A percentile compares a stretch with the other conserved stretches of the same genome.
phyloP scores from a whole-genome alignment of 2,888 invertebrate genomes.

The Griposia aprilina region DNA sequence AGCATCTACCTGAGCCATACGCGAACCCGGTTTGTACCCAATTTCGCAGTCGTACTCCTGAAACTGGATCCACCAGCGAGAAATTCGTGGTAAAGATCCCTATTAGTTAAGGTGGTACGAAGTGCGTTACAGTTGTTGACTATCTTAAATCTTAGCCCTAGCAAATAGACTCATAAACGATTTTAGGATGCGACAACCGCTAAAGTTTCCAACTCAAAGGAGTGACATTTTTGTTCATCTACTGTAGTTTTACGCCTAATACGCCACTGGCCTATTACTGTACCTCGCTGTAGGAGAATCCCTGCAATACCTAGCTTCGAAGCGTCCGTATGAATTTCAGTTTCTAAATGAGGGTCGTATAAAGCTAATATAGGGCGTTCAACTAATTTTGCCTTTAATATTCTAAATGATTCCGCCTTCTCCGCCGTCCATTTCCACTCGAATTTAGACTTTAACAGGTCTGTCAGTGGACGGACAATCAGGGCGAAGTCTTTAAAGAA shows the following conservation, averaged over 20 bases:
- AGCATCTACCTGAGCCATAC: too few species aligned
- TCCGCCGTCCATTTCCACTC: too few species aligned
- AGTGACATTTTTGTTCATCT: conserved; percentile 50
- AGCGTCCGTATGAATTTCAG: conserved; percentile 76
- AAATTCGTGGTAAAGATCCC: conserved; percentile 57
- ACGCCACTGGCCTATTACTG: conserved; percentile 49
- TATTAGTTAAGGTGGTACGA: conserved; percentile 52
- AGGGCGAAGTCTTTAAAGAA: conserved; percentile 67
- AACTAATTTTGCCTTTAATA: too few species aligned
- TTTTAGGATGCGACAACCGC: too few species aligned
- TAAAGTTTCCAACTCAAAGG: too few species aligned
- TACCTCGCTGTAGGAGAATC: conserved; percentile 69
- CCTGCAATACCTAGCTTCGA: too few species aligned
- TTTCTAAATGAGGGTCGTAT: conserved; percentile 63
- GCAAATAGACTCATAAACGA: too few species aligned
- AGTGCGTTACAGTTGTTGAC: conserved; percentile 51
- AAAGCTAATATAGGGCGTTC: too few species aligned
- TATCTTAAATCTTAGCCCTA: too few species aligned
- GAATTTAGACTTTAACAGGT: conserved; percentile 46
- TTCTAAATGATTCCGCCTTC: too few species aligned
- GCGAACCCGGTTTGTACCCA: too few species aligned
- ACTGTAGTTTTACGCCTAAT: background rate
- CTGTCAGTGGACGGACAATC: conserved; percentile 65
- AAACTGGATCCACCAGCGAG: conserved; percentile 47
- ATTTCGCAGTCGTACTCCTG: too few species aligned